phyloP scores from a whole-genome alignment of 2,113 vertebrate species.

The Corydoras sp. region DNA sequence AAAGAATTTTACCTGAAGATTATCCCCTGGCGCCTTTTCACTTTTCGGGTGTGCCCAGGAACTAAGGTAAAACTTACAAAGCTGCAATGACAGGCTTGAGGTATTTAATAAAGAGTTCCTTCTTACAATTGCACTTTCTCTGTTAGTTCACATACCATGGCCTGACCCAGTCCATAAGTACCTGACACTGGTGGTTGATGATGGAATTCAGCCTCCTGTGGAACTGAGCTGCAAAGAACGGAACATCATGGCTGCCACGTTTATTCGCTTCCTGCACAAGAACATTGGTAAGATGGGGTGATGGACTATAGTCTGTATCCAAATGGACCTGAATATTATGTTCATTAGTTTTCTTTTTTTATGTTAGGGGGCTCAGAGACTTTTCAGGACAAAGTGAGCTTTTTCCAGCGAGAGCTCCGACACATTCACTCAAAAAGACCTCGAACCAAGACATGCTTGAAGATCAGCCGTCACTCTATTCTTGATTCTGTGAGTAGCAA shows the following conservation, averaged over 20 bases:
- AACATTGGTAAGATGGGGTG: conserved; percentile 82
- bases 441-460: conserved; percentile 89
- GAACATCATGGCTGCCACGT: conserved; percentile 97
- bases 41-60: conserved; percentile 95
- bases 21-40: conserved; percentile 97
- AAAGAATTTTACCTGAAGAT: conserved; percentile 99
- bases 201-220: conserved; percentile 95
- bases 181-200: conserved; percentile 91
- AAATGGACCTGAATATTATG: no score
- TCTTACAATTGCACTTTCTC: conserved; percentile 7
- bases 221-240: conserved; percentile 97
- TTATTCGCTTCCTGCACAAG: conserved; percentile 95
- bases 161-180: conserved; percentile 92
- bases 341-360: not conserved
- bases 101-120: no score
- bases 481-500: conserved; percentile 80
- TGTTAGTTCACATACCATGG: conserved; percentile 88
- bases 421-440: conserved; percentile 90
- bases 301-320: not conserved
- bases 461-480: conserved; percentile 81
- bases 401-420: conserved; percentile 93
- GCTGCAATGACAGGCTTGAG: no score
- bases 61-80: conserved; percentile 76
- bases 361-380: conserved; percentile 90
- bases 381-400: conserved; percentile 97